These are phyloP conservation scores for Sorex araneus DNA, from an alignment of 2,113 vertebrate genomes.

Conservation along the genomic window DNA sequence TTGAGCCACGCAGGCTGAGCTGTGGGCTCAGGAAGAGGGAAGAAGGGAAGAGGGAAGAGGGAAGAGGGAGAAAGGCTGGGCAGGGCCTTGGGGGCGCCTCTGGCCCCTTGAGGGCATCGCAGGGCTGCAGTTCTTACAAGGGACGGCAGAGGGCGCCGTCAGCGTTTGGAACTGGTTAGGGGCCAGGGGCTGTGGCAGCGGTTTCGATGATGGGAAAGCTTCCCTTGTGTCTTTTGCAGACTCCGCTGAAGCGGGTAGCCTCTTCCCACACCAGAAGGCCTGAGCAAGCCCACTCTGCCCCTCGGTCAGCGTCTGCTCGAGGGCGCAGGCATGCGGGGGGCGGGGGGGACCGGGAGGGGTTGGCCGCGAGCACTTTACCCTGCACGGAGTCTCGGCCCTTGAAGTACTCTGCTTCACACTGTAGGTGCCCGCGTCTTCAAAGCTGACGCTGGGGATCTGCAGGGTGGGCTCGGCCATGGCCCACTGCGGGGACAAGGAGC, in stretches of 20 bases:
- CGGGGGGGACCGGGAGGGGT: too few relatives aligned
- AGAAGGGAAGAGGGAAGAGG: too few relatives aligned
- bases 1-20: conserved; percentile 97
- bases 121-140: not conserved
- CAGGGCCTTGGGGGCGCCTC: too few relatives aligned
- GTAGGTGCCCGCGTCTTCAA: conserved; percentile 96
- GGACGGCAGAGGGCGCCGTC: conserved; percentile 30
- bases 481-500: conserved; percentile 92
- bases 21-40: too few relatives aligned
- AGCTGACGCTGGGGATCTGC: conserved; percentile 92
- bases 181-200: not conserved
- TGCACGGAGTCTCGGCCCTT: conserved; percentile 94
- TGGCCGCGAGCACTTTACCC: conserved; percentile 87
- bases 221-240: not conserved
- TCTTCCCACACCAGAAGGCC: not conserved
- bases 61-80: not conserved
- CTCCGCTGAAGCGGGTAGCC: too few relatives aligned
- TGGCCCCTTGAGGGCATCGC: not conserved
- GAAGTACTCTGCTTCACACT: conserved; percentile 96
- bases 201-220: not conserved
- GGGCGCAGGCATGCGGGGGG: not conserved
- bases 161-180: not conserved
- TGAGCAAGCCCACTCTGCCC: not conserved
- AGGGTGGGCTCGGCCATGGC: conserved; percentile 91
- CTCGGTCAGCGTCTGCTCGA: too few relatives aligned